phyloP scores from a whole-genome alignment of 2,888 invertebrate species.

The Dasysyrphus tricinctus region DNA sequence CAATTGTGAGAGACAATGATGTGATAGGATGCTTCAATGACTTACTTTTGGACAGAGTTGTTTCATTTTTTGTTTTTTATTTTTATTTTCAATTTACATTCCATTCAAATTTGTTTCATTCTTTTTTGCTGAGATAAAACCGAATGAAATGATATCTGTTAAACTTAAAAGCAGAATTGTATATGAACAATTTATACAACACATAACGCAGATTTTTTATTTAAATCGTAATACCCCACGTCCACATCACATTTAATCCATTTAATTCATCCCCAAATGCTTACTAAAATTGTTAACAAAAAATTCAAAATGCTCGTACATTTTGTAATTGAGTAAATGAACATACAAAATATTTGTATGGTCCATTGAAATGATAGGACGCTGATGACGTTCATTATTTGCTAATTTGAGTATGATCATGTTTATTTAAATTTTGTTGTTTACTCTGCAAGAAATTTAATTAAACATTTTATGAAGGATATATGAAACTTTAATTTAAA shows the following conservation, averaged over 20 bases:
- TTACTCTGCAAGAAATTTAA: neutral
- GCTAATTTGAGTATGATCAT: neutral
- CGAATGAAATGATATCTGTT: neutral
- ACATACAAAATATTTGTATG: neutral
- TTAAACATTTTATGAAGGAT: neutral
- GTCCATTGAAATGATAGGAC: neutral
- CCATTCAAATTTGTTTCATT: neutral
- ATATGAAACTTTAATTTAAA: neutral
- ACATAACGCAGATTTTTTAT: neutral
- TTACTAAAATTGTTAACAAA: neutral
- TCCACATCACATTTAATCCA: neutral
- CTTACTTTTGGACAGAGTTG: neutral
- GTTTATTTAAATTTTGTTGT: neutral
- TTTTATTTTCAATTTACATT: neutral
- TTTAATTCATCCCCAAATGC: neutral
- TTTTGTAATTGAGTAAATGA: neutral
- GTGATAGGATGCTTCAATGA: neutral
- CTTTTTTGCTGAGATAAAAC: neutral
- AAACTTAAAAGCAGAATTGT: no score
- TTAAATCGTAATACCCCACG: neutral
- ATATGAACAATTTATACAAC: no score
- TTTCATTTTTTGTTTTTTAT: neutral
- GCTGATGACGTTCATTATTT: neutral
- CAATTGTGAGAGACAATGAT: neutral
- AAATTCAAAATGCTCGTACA: neutral